Percentiles rank a stretch among this genome's conserved stretches.
Evolutionary conservation across 2,113 vertebrate genomes (phyloP).

Genomic region (Gymnobelideus leadbeateri): DNA sequence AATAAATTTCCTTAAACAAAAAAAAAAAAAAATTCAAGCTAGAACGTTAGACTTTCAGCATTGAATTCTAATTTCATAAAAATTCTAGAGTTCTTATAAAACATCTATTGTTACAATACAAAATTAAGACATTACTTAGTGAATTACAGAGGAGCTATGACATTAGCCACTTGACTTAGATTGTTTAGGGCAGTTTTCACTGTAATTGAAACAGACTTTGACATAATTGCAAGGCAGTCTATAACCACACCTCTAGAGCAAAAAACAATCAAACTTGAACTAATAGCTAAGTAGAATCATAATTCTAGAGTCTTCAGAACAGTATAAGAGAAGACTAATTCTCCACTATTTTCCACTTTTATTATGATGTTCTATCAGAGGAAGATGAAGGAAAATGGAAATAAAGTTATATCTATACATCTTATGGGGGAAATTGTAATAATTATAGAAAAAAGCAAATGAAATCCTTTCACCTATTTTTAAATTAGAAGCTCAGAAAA

Average conservation of each 20-base stretch:
- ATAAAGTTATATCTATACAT: background rate
- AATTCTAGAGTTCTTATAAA: background rate
- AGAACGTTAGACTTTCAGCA: slow-evolving; percentile 28
- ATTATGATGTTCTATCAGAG: slow-evolving; percentile 33
- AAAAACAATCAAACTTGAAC: slow-evolving; percentile 18
- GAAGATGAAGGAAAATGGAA: slow-evolving; percentile 23
- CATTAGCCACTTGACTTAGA: slow-evolving; percentile 13
- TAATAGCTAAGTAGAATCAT: background rate
- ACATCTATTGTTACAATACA: background rate
- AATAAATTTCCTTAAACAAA: slow-evolving; percentile 30
- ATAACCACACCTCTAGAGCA: background rate
- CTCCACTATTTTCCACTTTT: background rate
- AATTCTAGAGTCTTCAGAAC: background rate
- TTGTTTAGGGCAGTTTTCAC: background rate
- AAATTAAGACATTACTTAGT: slow-evolving; percentile 32
- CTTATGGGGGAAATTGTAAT: background rate
- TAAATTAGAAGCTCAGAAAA: slow-evolving; percentile 30
- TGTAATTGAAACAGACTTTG: slow-evolving; percentile 20
- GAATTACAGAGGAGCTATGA: slow-evolving; percentile 6
- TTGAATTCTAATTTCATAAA: slow-evolving; percentile 21
- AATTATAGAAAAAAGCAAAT: background rate
- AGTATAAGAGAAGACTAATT: background rate
- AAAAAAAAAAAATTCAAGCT: background rate
- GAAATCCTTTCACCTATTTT: slow-evolving; percentile 1
- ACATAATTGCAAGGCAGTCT: background rate